These are phyloP conservation scores for Tribolium madens DNA, from an alignment of 1,140 invertebrate species.

Conservation along the genomic window DNA sequence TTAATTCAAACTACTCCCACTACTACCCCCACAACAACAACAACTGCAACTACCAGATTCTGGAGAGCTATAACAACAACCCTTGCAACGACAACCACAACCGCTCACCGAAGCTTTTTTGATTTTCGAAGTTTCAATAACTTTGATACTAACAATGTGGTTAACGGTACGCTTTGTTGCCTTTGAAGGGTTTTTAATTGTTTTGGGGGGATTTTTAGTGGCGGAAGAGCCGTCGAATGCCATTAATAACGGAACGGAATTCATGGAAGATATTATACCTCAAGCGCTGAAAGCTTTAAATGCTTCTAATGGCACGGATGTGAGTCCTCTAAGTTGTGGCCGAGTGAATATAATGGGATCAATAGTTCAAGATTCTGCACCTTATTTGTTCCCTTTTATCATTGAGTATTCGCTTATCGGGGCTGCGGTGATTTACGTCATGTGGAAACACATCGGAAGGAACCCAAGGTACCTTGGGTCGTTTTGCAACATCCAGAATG, in stretches of 20 bases:
- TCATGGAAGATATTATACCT: constrained; percentile 60
- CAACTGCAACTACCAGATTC: constrained; percentile 54
- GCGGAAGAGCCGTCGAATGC: constrained; percentile 54
- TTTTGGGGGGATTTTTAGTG: constrained; percentile 53
- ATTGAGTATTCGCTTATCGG: constrained; percentile 98
- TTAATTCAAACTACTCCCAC: constrained; percentile 65
- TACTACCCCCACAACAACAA: constrained; percentile 65
- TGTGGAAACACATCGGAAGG: constrained; percentile 96
- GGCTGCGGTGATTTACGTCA: constrained; percentile 96
- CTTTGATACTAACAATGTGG: constrained; percentile 58
- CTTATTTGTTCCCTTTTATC: constrained; percentile 95
- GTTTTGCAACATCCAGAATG: too few relatives aligned
- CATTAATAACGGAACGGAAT: constrained; percentile 58
- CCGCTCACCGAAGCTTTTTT: constrained; percentile 58
- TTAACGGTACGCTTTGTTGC: constrained; percentile 56
- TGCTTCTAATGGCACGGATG: constrained; percentile 42
- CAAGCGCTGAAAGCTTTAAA: constrained; percentile 59
- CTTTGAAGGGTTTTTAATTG: not conserved
- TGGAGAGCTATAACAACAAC: constrained; percentile 62
- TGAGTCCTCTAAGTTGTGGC: constrained; percentile 73
- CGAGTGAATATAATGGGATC: constrained; percentile 92
- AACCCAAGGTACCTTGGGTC: constrained; percentile 80
- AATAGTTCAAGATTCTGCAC: constrained; percentile 90
- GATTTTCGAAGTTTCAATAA: constrained; percentile 58
- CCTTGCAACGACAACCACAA: constrained; percentile 64